Base-by-base conservation (phyloP, 2,888 invertebrate species). In the Gisinianus flammeolus region DNA sequence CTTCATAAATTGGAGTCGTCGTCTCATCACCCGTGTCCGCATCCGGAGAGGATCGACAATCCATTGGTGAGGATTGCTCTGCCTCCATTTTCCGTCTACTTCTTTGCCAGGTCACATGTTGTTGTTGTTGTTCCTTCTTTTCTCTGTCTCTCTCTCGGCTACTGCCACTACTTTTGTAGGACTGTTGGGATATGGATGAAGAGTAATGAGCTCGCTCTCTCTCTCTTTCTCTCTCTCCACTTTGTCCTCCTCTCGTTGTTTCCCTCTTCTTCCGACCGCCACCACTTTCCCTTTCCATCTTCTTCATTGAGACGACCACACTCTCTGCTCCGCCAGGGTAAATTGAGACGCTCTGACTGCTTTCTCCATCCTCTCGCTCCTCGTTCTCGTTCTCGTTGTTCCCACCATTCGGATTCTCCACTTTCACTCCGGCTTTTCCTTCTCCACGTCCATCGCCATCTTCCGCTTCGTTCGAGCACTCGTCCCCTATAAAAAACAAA, bases 401-500 rank as follows among this genome's bases (percentile, higher is more conserved):
- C 56, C 77, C 64, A 10, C 16, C 56, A 12, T 33, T 79, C 71
- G 78, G 77, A 76, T 72, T 76, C 69, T 80, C 79, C 71, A 77
- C 74, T 24, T 79, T 77, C 66, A 70, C 74, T 54, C 35, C 73
- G 54, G 62, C 22, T 64, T 69, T 67, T 72, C 72, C 31, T 72
- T 58, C 78, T 28, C 58, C 35, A 66, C 68, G 54, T 56, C 75
- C 75, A 52, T 76, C 79, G 69, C 80, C 81, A 71, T 80, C 83
- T 79, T 81, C 83, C 35, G 75, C 77, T 74, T 83, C 83, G 58
- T 79, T 82, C 81, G 33, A 66, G 33, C 66, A 72, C 73, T 78
- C 78, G 30, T 78, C 78, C 66, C 67, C 78, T 73, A 30, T 5
- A 56, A 68, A 71, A 1, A 64, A n/a, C 44, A 44, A 66, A 30